phyloP scores from a whole-genome alignment of 1,140 invertebrate genomes.

The Drosophila persimilis region DNA sequence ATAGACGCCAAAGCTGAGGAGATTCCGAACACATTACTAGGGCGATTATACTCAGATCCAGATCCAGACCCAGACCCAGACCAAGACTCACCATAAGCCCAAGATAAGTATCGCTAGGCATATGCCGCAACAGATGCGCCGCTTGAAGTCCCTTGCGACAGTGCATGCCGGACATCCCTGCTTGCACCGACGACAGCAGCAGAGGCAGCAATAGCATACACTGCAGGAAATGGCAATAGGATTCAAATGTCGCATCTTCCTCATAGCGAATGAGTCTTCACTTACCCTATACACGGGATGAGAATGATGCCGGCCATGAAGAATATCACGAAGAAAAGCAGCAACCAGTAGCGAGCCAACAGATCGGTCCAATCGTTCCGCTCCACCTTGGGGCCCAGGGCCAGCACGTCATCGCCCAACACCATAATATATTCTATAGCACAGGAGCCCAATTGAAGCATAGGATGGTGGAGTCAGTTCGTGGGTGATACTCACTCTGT shows the following conservation, averaged over 20 bases:
- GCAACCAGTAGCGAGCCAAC: constrained; percentile 85
- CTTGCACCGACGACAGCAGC: constrained; percentile 90
- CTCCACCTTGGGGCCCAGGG: constrained; percentile 79
- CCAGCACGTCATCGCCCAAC: constrained; percentile 39
- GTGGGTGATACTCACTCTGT: constrained; percentile 26
- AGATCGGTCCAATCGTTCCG: constrained; percentile 83
- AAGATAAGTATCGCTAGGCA: constrained; percentile 89
- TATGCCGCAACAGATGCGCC: constrained; percentile 88
- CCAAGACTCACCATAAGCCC: constrained; percentile 89
- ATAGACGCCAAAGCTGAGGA: constrained; percentile 88
- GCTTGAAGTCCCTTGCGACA: constrained; percentile 89
- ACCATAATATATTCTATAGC: constrained; percentile 58
- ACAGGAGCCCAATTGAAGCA: background rate
- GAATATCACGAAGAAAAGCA: constrained; percentile 84
- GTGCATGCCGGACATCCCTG: constrained; percentile 90
- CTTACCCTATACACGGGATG: constrained; percentile 86
- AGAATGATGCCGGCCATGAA: constrained; percentile 86
- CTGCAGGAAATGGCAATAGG: constrained; percentile 68
- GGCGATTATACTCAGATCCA: background rate
- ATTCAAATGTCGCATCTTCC: constrained; percentile 22
- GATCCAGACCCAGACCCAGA: background rate
- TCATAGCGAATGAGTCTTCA: background rate
- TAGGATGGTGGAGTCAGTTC: no score
- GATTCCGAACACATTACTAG: background rate
- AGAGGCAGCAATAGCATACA: constrained; percentile 92